Evolutionary conservation across 1,140 invertebrate genomes (phyloP).

Genomic region (Orius laevigatus): DNA sequence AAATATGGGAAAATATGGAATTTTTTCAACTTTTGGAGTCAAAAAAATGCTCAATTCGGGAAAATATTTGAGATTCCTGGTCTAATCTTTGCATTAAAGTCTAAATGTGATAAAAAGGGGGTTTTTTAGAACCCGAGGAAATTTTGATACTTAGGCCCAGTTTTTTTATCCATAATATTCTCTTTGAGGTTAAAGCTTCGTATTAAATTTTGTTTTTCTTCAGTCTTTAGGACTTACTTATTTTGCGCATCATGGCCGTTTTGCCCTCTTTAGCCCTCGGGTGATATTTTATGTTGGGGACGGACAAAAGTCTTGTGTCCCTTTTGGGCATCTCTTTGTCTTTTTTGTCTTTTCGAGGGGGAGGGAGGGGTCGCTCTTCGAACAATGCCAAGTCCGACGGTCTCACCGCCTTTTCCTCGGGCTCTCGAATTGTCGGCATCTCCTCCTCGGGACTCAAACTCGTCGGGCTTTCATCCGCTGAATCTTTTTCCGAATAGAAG

Average conservation of each 20-base stretch:
- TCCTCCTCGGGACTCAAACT: constrained; percentile 18
- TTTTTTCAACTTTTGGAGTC: no score
- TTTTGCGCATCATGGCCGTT: constrained; percentile 49
- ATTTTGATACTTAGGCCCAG: no score
- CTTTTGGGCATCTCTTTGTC: constrained; percentile 30
- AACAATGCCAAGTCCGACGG: constrained; percentile 46
- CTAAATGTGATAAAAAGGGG: no score
- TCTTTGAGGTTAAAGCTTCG: no score
- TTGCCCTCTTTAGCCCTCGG: constrained; percentile 29
- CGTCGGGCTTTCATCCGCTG: constrained; percentile 9
- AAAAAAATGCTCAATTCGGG: no score
- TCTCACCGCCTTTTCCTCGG: constrained; percentile 21
- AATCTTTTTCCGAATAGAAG: constrained; percentile 11
- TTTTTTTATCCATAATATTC: no score
- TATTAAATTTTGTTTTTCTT: no score
- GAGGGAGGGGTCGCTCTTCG: constrained; percentile 32
- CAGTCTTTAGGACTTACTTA: constrained; percentile 55
- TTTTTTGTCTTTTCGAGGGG: constrained; percentile 39
- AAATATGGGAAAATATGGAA: no score
- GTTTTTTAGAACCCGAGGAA: no score
- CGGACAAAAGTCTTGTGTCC: constrained; percentile 51
- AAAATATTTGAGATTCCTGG: no score
- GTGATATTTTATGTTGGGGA: constrained; percentile 55
- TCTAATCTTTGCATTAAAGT: no score
- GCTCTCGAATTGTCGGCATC: constrained; percentile 15